Conservation (phyloP, 2,888 invertebrate genomes). For the Camponotus fellah region DNA sequence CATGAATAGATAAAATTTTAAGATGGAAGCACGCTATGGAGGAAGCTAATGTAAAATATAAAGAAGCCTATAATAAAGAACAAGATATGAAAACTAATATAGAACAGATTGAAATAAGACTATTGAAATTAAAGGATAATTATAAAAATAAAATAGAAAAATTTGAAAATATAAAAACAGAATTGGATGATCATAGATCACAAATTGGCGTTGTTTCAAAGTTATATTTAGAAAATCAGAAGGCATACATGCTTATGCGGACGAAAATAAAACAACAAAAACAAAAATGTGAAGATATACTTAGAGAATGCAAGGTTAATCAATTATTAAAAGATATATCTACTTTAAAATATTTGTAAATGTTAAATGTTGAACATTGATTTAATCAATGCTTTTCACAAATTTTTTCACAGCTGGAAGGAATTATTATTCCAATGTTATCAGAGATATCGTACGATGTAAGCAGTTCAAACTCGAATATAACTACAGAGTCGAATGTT, state of each 20-base stretch:
- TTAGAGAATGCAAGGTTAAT: constrained; percentile 95
- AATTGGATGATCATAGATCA: constrained; percentile 89
- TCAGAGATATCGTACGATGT: background rate
- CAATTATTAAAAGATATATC: constrained; percentile 4
- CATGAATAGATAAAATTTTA: constrained; percentile 91
- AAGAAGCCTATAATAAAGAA: constrained; percentile 90
- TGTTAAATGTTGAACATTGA: background rate
- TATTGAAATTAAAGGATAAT: constrained; percentile 90
- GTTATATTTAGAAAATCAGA: constrained; percentile 94
- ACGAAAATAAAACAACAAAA: constrained; percentile 94
- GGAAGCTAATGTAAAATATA: constrained; percentile 94
- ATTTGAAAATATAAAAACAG: constrained; percentile 91
- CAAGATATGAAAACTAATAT: constrained; percentile 90
- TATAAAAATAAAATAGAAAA: constrained; percentile 91
- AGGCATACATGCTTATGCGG: constrained; percentile 91
- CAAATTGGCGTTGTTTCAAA: constrained; percentile 93
- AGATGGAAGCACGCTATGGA: constrained; percentile 95
- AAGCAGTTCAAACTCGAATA: background rate
- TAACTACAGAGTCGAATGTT: background rate
- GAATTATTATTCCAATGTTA: constrained; percentile 51
- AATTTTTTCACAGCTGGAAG: constrained; percentile 51
- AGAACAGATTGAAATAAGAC: constrained; percentile 92
- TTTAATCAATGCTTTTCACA: background rate
- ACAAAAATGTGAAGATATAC: constrained; percentile 94
- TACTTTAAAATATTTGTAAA: constrained; percentile 17